Percentiles rank a stretch among this genome's conserved stretches.
phyloP scores from a whole-genome alignment of 2,113 vertebrate genomes.

The Megalops atlanticus region DNA sequence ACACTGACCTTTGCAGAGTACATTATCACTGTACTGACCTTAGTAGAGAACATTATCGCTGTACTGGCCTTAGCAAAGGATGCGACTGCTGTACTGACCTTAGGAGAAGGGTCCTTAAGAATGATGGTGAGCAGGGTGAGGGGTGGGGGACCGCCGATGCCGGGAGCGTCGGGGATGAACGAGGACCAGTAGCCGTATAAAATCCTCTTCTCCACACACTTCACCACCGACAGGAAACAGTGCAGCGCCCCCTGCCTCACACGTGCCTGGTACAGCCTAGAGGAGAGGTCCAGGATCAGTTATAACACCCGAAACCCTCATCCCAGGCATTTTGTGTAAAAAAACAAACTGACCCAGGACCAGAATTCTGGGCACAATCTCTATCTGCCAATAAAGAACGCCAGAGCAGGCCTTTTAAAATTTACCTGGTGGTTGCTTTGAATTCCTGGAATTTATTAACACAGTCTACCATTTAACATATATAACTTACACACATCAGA shows the following conservation, averaged over 20 bases:
- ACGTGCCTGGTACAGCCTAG: slow-evolving; percentile 83
- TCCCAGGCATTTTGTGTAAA: neutral
- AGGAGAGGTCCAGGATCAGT: neutral
- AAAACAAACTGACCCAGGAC: too few relatives aligned
- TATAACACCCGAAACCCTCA: neutral
- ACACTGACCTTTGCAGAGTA: too few relatives aligned
- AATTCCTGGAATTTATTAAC: too few relatives aligned
- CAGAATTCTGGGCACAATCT: too few relatives aligned
- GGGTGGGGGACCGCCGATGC: slow-evolving; percentile 82
- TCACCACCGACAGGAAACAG: slow-evolving; percentile 86
- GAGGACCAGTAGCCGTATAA: slow-evolving; percentile 97
- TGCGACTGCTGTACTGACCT: slow-evolving; percentile 77
- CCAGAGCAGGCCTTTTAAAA: too few relatives aligned
- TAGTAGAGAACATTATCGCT: too few relatives aligned
- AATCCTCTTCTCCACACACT: slow-evolving; percentile 86
- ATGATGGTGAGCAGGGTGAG: slow-evolving; percentile 89
- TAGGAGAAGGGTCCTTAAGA: slow-evolving; percentile 93
- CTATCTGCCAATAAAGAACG: too few relatives aligned
- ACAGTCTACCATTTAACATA: too few relatives aligned
- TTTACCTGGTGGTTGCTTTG: too few relatives aligned
- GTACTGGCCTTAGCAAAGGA: too few relatives aligned
- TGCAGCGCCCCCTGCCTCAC: slow-evolving; percentile 88
- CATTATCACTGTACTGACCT: neutral
- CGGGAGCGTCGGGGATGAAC: slow-evolving; percentile 87
- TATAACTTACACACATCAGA: too few relatives aligned